Evolutionary conservation across 2,797 vertebrate genomes (phyloP).

Genomic region (Sebastes taczanowskii): DNA sequence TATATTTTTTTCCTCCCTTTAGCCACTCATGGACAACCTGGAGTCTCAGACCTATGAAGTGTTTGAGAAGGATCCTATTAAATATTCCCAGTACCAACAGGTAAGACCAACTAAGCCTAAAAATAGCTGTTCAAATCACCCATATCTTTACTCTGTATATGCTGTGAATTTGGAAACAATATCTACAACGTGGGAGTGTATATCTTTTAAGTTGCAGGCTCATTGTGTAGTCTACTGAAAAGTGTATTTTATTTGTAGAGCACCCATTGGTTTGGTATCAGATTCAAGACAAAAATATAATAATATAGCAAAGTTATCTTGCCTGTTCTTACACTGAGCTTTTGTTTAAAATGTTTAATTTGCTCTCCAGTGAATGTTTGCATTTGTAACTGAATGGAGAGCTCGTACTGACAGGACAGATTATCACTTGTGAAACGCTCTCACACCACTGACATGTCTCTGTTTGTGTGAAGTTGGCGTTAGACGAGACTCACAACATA

Average conservation of each 20-base stretch:
- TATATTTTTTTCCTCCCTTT: not conserved
- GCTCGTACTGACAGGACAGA: not conserved
- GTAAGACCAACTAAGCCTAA: slow-evolving; percentile 64
- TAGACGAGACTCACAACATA: not conserved
- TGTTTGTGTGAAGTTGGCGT: not conserved
- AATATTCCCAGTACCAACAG: slow-evolving; percentile 96
- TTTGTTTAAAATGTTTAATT: not conserved
- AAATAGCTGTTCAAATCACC: not conserved
- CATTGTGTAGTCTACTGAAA: not conserved
- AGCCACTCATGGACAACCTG: slow-evolving; percentile 96
- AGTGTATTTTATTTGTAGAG: not conserved
- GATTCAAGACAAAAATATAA: not conserved
- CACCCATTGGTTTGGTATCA: not conserved
- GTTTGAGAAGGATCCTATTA: slow-evolving; percentile 95
- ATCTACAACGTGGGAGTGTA: not conserved
- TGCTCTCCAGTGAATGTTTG: not conserved
- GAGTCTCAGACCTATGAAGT: slow-evolving; percentile 97
- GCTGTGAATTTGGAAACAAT: not conserved
- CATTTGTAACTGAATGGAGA: not conserved
- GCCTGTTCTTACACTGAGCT: not conserved
- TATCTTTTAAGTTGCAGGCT: not conserved
- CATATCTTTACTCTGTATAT: not conserved
- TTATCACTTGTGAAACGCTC: not conserved
- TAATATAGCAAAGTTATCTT: no score
- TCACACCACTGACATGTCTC: not conserved